phyloP scores from a whole-genome alignment of 2,113 vertebrate genomes.

The Bubalus kerabau region DNA sequence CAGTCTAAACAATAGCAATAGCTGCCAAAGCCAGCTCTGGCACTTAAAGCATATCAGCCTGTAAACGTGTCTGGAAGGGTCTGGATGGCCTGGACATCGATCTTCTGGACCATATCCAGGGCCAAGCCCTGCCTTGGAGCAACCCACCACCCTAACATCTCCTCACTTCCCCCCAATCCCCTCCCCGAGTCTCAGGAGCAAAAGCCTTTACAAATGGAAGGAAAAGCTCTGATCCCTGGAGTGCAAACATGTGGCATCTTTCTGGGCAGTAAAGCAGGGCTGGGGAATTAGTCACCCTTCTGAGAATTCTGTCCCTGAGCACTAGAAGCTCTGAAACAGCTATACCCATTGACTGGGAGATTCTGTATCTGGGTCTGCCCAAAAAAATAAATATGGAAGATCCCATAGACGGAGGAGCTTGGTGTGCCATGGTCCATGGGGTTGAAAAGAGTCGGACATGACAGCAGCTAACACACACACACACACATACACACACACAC shows the following conservation, averaged over 20 bases:
- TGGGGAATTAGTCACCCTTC: background rate
- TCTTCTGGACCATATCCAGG: background rate
- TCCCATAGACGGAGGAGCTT: background rate
- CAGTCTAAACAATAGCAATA: background rate
- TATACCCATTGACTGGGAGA: rapidly evolving
- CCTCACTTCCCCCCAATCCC: too few relatives aligned
- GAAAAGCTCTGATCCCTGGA: background rate
- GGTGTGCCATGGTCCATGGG: background rate
- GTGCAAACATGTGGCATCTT: rapidly evolving
- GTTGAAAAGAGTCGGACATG: background rate
- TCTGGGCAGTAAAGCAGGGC: rapidly evolving
- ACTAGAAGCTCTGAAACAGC: background rate
- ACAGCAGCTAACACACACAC: background rate
- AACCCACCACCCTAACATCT: background rate
- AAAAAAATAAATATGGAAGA: background rate
- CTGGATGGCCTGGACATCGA: background rate
- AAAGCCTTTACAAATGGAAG: background rate
- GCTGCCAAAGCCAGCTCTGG: background rate
- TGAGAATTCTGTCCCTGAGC: background rate
- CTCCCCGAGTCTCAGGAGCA: background rate
- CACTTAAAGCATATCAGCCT: background rate
- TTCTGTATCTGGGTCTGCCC: background rate
- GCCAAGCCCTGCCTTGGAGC: background rate
- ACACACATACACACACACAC: background rate
- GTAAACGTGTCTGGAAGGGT: background rate